Evolutionary conservation across 2,888 invertebrate genomes (phyloP), one percentile per base, ranked within the genome.

Genomic region (Drosophila nr. fundita): DNA sequence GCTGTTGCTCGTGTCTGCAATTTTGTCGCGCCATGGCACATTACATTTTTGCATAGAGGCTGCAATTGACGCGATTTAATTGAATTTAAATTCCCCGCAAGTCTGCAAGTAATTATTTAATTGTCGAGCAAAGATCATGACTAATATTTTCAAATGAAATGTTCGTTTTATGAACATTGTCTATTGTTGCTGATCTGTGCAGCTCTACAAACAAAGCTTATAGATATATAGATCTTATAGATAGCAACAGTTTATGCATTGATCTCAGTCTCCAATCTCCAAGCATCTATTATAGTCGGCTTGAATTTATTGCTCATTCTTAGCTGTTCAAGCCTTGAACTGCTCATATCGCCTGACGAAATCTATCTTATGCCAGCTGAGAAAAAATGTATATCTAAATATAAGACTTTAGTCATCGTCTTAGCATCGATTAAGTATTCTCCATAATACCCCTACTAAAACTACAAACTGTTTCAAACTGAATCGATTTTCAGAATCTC

Each of bases 71-170:
- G 70, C 53, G 50, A 24, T 52, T 49, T 34, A 52, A 59, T 52
- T 49, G 57, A 54, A 61, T 74, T 76, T 75, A 67, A 76, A 78
- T 82, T 71, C 71, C 77, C 73, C 69, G 53, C 71, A 67, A 74
- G 58, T 61, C 50, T 38, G 21, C 45, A 13, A 13, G 24, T 36
- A 74, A 64, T 74, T 49, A 60, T 55, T 57, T 58, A 36, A 54
- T 69, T 64, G 29, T 38, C 15, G 18, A 24, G 2, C 42, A 42
- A 21, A 42, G 15, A 42, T 57, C 57, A 30, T 57, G 30, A 42
- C 57, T 10, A 42, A 57, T n/a, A 54, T 50, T 50, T 50, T 11
- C 27, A 49, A 27, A 4, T 18, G 29, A 29, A n/a, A 30, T 32
- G 32, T 10, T 42, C 1, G 2, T n/a, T 42, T 21, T 11, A 13